Evolutionary conservation across 2,113 vertebrate genomes (phyloP), one percentile per base, ranked within the genome.

Genomic region (Harpagus bidentatus): DNA sequence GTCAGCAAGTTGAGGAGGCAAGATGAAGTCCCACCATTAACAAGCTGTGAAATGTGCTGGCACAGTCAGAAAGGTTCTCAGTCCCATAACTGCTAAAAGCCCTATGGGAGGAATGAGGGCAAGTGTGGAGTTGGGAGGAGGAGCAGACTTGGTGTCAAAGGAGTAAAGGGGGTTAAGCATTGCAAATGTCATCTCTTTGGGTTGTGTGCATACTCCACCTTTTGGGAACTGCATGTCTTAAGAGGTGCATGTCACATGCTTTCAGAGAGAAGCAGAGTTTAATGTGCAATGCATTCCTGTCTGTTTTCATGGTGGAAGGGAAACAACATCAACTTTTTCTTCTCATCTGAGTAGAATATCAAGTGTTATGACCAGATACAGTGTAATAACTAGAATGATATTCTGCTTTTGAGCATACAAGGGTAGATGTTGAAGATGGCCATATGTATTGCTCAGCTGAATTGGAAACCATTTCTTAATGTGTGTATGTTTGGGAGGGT

Each of bases 31-130:
- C 17, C 47, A 67, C n/a, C 10, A 26, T 36, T 34, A 81, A 62
- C 10, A 91, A 62, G 9, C 6, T 67, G 50, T 63, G 65, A 88
- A 94, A 89, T 9, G 9, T n/a, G 9, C n/a, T 74, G 47, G 29
- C 22, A 40, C 6, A 43, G 25, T 32, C 22, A 71, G 72, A 67
- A 70, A 59, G 10, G 5, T 70, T 80, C 47, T 91, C 32, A 34
- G 58, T 58, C 31, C 21, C 43, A 36, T 36, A 16, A 20, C 21
- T 61, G 31, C 31, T 73, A 59, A 77, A 83, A 66, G 13, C 11
- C 6, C 1, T 19, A 12, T 11, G 2, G 5, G 8, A 23, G 6
- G 4, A n/a, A n/a, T 66, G 53, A 65, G 43, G 5, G 3, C 5
- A 83, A 72, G 18, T 32, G 29, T 72, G 31, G 21, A 73, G 20